Base-by-base conservation (phyloP, 1,140 invertebrate genomes). In the Drosophila rhopaloa region DNA sequence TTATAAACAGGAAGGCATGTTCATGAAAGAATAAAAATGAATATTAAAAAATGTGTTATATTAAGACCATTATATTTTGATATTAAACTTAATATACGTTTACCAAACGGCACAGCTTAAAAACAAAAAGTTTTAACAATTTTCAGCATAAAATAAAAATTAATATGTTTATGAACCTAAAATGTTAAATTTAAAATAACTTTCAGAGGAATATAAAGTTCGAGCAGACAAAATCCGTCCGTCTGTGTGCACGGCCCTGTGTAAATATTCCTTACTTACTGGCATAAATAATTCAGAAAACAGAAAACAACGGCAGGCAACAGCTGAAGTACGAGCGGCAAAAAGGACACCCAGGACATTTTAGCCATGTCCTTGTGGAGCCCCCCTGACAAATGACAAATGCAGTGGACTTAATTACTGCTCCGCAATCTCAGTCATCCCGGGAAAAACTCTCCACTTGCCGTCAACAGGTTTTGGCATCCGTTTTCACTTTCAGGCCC, bases 281-380 rank as follows among this genome's bases (percentile, higher is more conserved):
- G 63, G 59, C 61, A 75, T 76, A 79, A 70, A 70, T 70, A 70
- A 70, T 70, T 70, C 65, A 70, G 50, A 70, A 70, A 70, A 68
- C 63, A 43, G 50, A 68, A 47, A 50, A 14, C 43, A 48, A 60
- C 13, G 55, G n/a, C 60, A 27, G 60, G 60, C 59, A 43, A 44
- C 62, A 65, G 43, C 44, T 66, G 44, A 66, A 66, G 44, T 41
- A 65, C 59, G 59, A 65, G 63, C 35, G 41, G 44, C 55, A 63
- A 65, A 66, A 66, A 48, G 66, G 66, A 55, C 66, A 56, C 35
- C 43, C 50, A 35, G 67, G 50, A 47, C 67, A 55, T 41, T 67
- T 67, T 53, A 66, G 38, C 47, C 62, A 55, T 70, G 62, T 68
- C 63, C 67, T 65, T 63, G 35, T 35, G 58, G 58, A 47, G 43